These are phyloP conservation scores for Xenopus petersii DNA, from an alignment of 2,797 vertebrate genomes.

Conservation along the genomic window DNA sequence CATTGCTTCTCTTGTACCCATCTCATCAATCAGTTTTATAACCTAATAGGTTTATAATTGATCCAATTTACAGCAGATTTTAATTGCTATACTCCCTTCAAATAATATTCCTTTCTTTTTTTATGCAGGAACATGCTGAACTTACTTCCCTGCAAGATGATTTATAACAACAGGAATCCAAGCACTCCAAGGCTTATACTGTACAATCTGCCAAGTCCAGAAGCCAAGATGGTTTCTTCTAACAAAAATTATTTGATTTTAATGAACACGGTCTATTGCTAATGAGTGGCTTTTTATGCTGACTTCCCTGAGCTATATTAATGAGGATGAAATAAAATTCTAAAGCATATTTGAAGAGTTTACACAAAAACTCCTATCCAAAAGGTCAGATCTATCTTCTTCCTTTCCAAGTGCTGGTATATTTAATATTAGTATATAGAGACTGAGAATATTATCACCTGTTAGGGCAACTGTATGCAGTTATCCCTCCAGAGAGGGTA, in stretches of 20 bases:
- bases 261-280: conserved; percentile 29
- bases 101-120: background rate
- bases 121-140: background rate
- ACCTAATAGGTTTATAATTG: too few species aligned
- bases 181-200: conserved; percentile 10
- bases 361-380: background rate
- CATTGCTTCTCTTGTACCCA: too few species aligned
- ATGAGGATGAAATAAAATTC: conserved; percentile 4
- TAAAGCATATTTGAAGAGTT: background rate
- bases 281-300: conserved; percentile 20
- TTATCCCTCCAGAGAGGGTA: background rate
- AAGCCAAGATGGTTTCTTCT: conserved; percentile 23
- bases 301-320: conserved; percentile 20
- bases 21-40: too few species aligned
- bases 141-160: background rate
- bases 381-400: background rate
- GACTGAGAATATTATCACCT: background rate
- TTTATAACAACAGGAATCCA: conserved; percentile 16
- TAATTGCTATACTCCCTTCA: too few species aligned
- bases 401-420: background rate
- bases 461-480: background rate
- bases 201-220: conserved; percentile 24
- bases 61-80: too few species aligned
- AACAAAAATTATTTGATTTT: conserved; percentile 33
- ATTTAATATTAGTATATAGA: background rate